Conservation (phyloP, 2,113 vertebrate genomes). For the Ginglymostoma cirratum region DNA sequence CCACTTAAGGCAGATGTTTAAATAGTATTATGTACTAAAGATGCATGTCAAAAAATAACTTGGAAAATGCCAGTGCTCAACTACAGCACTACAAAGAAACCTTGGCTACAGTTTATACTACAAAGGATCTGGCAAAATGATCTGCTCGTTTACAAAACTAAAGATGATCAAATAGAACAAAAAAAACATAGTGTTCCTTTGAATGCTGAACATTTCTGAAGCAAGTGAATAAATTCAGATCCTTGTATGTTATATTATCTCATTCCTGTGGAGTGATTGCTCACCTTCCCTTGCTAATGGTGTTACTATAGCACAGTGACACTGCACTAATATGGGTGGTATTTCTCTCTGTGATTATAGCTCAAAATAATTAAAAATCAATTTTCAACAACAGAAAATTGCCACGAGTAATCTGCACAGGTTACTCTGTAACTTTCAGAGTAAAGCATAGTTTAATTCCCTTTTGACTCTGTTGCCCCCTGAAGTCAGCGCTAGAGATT, state of each 20-base stretch:
- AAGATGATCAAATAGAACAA: background rate
- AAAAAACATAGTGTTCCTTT: background rate
- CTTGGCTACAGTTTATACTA: background rate
- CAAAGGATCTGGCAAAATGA: background rate
- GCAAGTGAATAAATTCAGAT: background rate
- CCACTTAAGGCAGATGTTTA: background rate
- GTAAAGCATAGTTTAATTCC: background rate
- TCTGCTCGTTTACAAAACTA: constrained; percentile 1
- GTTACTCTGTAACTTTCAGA: background rate
- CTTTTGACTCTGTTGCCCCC: background rate
- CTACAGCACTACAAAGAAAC: background rate
- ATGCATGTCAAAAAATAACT: background rate
- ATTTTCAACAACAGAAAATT: background rate
- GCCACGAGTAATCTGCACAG: background rate
- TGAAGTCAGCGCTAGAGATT: background rate
- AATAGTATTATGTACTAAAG: background rate
- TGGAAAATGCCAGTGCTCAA: background rate
- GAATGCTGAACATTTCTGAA: background rate
- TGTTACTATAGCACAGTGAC: background rate
- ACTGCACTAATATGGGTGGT: background rate
- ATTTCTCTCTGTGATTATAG: background rate
- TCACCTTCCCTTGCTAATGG: background rate
- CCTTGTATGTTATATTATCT: background rate
- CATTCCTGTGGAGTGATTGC: background rate
- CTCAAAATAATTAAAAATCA: background rate